Conservation (phyloP, 2,797 vertebrate species). For the Thamnophis elegans region DNA sequence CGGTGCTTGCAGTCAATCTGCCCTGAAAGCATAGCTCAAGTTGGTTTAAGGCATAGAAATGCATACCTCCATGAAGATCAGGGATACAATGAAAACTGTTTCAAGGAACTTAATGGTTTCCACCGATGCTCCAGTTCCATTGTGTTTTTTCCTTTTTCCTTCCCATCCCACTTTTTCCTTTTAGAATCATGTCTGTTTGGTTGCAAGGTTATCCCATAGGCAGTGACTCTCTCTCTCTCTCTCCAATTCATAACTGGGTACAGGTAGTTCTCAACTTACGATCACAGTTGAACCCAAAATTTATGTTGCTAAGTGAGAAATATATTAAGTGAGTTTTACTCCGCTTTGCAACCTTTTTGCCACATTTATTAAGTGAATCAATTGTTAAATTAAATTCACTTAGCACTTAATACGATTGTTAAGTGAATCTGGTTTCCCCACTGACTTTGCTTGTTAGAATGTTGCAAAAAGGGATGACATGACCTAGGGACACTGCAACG, state of each 20-base stretch:
- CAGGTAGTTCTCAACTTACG: not conserved
- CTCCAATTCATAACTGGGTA: not conserved
- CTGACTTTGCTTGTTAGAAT: not conserved
- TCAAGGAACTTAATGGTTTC: not conserved
- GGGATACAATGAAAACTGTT: not conserved
- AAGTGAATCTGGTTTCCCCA: not conserved
- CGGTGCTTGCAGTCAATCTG: constrained; percentile 87
- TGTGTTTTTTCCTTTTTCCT: not conserved
- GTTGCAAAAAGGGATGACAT: not conserved
- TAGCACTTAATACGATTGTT: not conserved
- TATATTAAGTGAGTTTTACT: not conserved
- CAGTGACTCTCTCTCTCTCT: not conserved
- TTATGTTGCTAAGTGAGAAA: not conserved
- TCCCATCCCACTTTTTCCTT: not conserved
- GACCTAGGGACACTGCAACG: not conserved
- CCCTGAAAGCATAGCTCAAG: constrained; percentile 75
- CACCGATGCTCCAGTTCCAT: not conserved
- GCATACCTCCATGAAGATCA: not conserved
- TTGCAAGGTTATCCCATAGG: not conserved
- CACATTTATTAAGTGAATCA: not conserved
- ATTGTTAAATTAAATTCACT: not conserved
- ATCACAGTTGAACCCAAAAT: not conserved
- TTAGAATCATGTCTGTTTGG: not conserved
- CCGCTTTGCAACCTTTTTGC: not conserved
- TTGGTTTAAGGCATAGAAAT: not conserved